A percentile compares a stretch with the other conserved stretches of the same genome.
phyloP scores from a whole-genome alignment of 2,797 vertebrate species.

The Hoplostethus mediterraneus region DNA sequence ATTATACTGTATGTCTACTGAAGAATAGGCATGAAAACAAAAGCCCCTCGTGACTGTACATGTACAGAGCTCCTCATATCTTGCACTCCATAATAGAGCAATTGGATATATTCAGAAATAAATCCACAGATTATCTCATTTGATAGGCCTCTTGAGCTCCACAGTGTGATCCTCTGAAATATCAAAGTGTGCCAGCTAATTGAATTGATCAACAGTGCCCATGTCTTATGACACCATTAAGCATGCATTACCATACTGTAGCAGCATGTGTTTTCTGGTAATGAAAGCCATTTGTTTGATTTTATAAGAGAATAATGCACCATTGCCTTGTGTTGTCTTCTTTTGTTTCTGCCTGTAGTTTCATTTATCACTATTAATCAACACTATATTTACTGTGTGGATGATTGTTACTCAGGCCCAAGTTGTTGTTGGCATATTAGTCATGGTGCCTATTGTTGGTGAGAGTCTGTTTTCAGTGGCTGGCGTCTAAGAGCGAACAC shows the following conservation, averaged over 20 bases:
- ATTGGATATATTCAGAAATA: constrained; percentile 15
- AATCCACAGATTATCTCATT: constrained; percentile 24
- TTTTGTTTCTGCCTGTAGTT: constrained; percentile 53
- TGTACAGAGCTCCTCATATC: constrained; percentile 24
- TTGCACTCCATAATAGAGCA: constrained; percentile 21
- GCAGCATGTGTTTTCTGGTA: constrained; percentile 44
- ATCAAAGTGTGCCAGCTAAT: constrained; percentile 48
- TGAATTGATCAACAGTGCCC: constrained; percentile 45
- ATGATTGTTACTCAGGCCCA: constrained; percentile 43
- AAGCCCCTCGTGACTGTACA: constrained; percentile 24
- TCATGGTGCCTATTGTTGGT: constrained; percentile 41
- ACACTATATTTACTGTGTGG: constrained; percentile 52
- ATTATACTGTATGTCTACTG: constrained; percentile 29
- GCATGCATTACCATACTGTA: constrained; percentile 27
- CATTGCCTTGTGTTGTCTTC: constrained; percentile 44
- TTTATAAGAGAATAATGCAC: constrained; percentile 40
- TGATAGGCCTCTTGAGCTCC: constrained; percentile 23
- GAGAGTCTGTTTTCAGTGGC: constrained; percentile 39
- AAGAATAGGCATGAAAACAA: constrained; percentile 31
- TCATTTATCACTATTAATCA: constrained; percentile 62
- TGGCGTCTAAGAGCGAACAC: constrained; percentile 21
- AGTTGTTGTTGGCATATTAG: constrained; percentile 60
- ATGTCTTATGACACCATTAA: constrained; percentile 32
- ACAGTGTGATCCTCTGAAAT: constrained; percentile 15
- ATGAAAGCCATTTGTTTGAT: constrained; percentile 56